Base-by-base conservation (phyloP, 1,140 invertebrate species). In the Eriocheir sinensis region DNA sequence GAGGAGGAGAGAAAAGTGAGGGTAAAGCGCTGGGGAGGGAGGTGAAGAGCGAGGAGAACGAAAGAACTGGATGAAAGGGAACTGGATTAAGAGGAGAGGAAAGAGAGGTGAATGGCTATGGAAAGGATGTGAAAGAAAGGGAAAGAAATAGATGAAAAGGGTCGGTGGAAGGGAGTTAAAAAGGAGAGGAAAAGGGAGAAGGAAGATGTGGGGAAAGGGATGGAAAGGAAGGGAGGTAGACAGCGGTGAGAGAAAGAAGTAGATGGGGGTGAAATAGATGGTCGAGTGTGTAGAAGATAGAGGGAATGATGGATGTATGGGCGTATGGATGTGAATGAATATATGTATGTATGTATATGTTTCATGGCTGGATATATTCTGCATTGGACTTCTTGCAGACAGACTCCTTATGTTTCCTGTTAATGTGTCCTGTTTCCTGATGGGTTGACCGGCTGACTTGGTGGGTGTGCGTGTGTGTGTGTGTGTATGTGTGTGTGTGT, bases 401-500 rank as follows among this genome's bases (percentile, higher is more conserved):
- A n/a, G n/a, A n/a, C n/a, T n/a, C n/a, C n/a, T n/a, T n/a, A n/a
- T n/a, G n/a, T n/a, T n/a, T n/a, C n/a, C n/a, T n/a, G n/a, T 72
- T 15, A n/a, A 72, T 72, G n/a, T 72, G n/a, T 72, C 12, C 60
- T 72, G 60, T 72, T 15, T 72, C n/a, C 12, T 72, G n/a, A 72
- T 72, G n/a, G 60, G 12, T 72, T n/a, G 12, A 72, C 60, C 12
- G n/a, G n/a, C 60, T 72, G n/a, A 15, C 12, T n/a, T 15, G 12
- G 60, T 72, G 60, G 12, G 60, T 72, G 60, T 72, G 60, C n/a
- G 60, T 72, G 60, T 72, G 60, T 72, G 60, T 72, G 60, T 72
- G 60, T 72, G 60, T 72, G 60, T 72, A n/a, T 72, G 60, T 72
- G 60, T 72, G 60, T 72, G 60, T 72, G 60, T 72, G 60, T 72